Conservation (phyloP, 2,888 invertebrate genomes). For the Tetheella fluctuosa region DNA sequence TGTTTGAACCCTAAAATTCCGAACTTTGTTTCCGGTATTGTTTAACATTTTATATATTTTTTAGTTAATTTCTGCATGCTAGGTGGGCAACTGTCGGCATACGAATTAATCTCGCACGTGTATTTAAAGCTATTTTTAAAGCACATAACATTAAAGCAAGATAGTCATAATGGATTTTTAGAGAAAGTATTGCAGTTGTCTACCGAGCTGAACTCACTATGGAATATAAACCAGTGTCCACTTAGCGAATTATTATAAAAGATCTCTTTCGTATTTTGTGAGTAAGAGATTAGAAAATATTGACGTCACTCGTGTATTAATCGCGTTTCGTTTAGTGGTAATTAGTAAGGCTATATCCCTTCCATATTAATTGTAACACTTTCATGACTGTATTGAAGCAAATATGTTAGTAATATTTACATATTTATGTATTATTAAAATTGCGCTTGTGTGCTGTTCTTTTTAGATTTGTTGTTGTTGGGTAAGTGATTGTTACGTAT, state of each 20-base stretch:
- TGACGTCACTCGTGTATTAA: slow-evolving; percentile 50
- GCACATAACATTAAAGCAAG: slow-evolving; percentile 16
- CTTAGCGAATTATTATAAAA: slow-evolving; percentile 65
- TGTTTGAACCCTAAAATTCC: slow-evolving; percentile 21
- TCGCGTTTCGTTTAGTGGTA: slow-evolving; percentile 46
- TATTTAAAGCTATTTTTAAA: background rate
- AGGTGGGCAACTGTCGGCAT: slow-evolving; percentile 46
- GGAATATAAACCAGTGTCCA: slow-evolving; percentile 47
- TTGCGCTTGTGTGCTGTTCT: slow-evolving; percentile 18
- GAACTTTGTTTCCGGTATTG: slow-evolving; percentile 47
- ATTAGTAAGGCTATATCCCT: slow-evolving; percentile 30
- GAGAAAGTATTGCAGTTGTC: slow-evolving; percentile 27
- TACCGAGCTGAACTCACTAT: slow-evolving; percentile 28
- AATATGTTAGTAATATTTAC: slow-evolving; percentile 24
- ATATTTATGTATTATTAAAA: slow-evolving; percentile 18
- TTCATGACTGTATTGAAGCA: slow-evolving; percentile 25
- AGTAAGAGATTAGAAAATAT: slow-evolving; percentile 52
- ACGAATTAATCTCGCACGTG: slow-evolving; percentile 11
- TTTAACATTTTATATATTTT: slow-evolving; percentile 58
- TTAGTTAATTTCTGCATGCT: slow-evolving; percentile 56
- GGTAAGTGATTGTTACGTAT: slow-evolving; percentile 19
- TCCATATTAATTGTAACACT: slow-evolving; percentile 18
- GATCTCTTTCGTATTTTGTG: slow-evolving; percentile 61
- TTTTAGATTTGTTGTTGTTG: slow-evolving; percentile 15
- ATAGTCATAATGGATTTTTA: slow-evolving; percentile 20